Conservation (phyloP, 1,140 invertebrate genomes). For the Saccostrea glomerata region DNA sequence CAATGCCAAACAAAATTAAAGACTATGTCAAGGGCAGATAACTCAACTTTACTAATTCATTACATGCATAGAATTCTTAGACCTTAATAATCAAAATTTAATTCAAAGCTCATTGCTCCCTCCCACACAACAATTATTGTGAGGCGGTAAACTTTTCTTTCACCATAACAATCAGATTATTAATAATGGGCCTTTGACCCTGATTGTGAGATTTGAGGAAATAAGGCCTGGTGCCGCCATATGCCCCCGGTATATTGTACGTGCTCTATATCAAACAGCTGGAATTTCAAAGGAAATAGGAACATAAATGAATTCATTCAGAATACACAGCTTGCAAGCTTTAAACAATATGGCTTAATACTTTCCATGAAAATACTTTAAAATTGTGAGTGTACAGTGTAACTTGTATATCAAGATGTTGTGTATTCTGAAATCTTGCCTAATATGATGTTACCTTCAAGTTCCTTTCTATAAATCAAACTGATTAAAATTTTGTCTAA, state of each 20-base stretch:
- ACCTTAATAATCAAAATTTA: no score
- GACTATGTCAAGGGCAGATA: slow-evolving; percentile 1
- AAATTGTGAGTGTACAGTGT: no score
- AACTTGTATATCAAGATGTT: no score
- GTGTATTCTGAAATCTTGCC: no score
- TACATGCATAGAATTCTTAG: neutral
- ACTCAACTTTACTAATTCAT: neutral
- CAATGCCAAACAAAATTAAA: neutral
- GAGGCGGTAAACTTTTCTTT: neutral
- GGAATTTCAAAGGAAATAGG: neutral
- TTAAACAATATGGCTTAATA: no score
- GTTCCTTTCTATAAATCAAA: no score
- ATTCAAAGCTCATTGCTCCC: no score
- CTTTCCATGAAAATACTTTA: no score
- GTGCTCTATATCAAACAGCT: neutral
- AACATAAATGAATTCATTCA: neutral
- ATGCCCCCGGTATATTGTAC: neutral
- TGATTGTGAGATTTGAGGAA: neutral
- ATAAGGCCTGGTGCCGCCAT: neutral
- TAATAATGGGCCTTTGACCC: neutral
- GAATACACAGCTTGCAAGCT: no score
- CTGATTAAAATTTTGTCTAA: no score
- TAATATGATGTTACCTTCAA: no score
- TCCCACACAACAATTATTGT: neutral
- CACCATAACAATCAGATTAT: no score